Conservation (phyloP, 2,797 vertebrate species). For the Lithobates sylvaticus region DNA sequence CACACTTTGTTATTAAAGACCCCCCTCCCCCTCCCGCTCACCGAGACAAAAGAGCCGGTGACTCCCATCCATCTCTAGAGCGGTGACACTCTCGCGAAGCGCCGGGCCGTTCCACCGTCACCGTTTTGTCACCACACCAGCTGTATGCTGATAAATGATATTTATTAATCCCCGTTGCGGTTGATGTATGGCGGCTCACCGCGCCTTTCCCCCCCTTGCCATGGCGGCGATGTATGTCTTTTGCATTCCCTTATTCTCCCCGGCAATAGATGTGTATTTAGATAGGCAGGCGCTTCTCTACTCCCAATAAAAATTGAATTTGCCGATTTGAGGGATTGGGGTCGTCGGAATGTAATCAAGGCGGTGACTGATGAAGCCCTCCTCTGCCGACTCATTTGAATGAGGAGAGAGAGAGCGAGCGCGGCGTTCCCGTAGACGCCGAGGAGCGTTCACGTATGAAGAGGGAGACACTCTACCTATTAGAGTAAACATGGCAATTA, state of each 20-base stretch:
- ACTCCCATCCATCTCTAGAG: slow-evolving; percentile 15
- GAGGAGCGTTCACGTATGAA: slow-evolving; percentile 36
- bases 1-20: slow-evolving; percentile 37
- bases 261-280: slow-evolving; percentile 37
- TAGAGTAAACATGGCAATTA: slow-evolving; percentile 34
- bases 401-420: neutral
- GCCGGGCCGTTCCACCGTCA: neutral
- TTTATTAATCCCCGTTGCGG: slow-evolving; percentile 44
- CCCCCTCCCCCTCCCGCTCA: slow-evolving; percentile 1
- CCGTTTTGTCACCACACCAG: neutral
- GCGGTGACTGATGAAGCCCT: slow-evolving; percentile 40
- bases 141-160: slow-evolving; percentile 57
- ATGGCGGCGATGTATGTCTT: slow-evolving; percentile 20
- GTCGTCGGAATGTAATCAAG: slow-evolving; percentile 38
- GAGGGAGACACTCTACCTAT: neutral
- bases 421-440: neutral
- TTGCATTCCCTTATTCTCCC: slow-evolving; percentile 35
- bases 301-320: slow-evolving; percentile 59
- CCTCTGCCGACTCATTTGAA: slow-evolving; percentile 14
- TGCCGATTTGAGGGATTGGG: slow-evolving; percentile 49
- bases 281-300: slow-evolving; percentile 24
- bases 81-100: slow-evolving; percentile 43
- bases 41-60: slow-evolving; percentile 1
- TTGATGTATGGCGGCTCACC: slow-evolving; percentile 33
- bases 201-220: neutral